Evolutionary conservation across 2,113 vertebrate species (phyloP), one percentile per base, ranked within the genome.

Genomic region (Scophthalmus maximus): DNA sequence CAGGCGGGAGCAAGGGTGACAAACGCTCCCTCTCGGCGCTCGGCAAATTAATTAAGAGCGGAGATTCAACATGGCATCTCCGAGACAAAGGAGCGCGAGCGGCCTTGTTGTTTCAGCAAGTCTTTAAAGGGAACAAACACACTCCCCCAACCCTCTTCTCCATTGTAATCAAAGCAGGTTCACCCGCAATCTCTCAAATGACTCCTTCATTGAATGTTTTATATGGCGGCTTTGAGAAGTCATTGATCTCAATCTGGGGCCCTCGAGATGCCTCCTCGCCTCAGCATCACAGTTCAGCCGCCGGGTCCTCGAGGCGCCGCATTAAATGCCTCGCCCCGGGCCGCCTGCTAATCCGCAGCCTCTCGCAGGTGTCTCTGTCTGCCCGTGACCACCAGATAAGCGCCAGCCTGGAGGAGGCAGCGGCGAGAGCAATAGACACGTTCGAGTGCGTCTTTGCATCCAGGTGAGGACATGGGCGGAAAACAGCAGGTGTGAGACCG

Each of bases 11-110:
- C 90, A 88, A 67, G 83, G 88, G 87, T 88, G 88, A 91, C 87
- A 88, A 91, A 85, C 84, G 74, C 89, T 76, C 88, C 69, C 75
- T 78, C 87, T 87, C 73, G 69, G 44, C 2, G 12, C 74, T 81
- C 77, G 49, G 83, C 82, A 90, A 87, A 93, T 93, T 93, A 93
- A 94, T 93, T 94, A 91, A 89, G 85, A 78, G 83, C 42, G 51
- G 81, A 87, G 83, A 92, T 87, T 84, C 84, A 86, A 91, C 83
- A 71, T 81, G 73, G 89, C 82, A 81, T 81, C 77, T 75, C 52
- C 76, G 84, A 77, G 78, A 83, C 84, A 87, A 87, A 84, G 73
- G 69, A 81, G 78, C 84, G 75, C 79, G 58, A 87, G 78, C 60
- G 42, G 73, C 56, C 55, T 66, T 71, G 62, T 81, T 88, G 83